These are phyloP conservation scores for Conopomorpha cramerella DNA, from an alignment of 1,140 invertebrate species.

Conservation along the genomic window DNA sequence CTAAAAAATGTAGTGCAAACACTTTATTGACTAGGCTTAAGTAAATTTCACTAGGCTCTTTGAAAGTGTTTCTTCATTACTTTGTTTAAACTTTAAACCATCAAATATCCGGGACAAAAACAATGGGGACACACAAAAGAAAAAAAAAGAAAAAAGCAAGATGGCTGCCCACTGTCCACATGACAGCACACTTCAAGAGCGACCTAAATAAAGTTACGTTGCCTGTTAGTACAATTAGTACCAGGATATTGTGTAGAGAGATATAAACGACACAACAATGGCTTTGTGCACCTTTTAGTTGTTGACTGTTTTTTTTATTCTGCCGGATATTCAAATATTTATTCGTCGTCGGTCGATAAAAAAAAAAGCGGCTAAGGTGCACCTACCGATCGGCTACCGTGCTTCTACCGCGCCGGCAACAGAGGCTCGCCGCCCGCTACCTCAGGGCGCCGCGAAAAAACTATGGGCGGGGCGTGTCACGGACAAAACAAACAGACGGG, in stretches of 20 bases:
- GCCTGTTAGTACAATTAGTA: slow-evolving; percentile 9
- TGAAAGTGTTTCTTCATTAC: too few species aligned
- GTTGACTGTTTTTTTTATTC: slow-evolving; percentile 32
- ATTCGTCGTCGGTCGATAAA: slow-evolving; percentile 23
- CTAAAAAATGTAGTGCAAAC: too few species aligned
- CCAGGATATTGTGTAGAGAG: slow-evolving; percentile 5
- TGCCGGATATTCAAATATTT: slow-evolving; percentile 48
- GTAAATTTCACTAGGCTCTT: too few species aligned
- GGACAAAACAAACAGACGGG: slow-evolving; percentile 49
- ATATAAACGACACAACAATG: slow-evolving; percentile 25
- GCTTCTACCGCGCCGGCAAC: too few species aligned
- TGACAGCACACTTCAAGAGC: not conserved
- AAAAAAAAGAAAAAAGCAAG: not conserved
- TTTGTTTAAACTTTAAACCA: too few species aligned
- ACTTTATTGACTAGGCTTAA: too few species aligned
- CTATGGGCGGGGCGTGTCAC: slow-evolving; percentile 44
- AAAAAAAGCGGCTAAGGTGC: slow-evolving; percentile 42
- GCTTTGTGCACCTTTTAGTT: slow-evolving; percentile 27
- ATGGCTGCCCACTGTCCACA: not conserved
- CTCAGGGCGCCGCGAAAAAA: slow-evolving; percentile 19
- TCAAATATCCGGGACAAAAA: too few species aligned
- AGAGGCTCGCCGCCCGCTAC: slow-evolving; percentile 45
- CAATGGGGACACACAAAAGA: too few species aligned
- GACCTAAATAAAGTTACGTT: not conserved
- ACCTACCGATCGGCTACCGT: slow-evolving; percentile 25